These are phyloP conservation scores for Leptarthrus brevirostris DNA, from an alignment of 2,888 invertebrate genomes.

Conservation along the genomic window DNA sequence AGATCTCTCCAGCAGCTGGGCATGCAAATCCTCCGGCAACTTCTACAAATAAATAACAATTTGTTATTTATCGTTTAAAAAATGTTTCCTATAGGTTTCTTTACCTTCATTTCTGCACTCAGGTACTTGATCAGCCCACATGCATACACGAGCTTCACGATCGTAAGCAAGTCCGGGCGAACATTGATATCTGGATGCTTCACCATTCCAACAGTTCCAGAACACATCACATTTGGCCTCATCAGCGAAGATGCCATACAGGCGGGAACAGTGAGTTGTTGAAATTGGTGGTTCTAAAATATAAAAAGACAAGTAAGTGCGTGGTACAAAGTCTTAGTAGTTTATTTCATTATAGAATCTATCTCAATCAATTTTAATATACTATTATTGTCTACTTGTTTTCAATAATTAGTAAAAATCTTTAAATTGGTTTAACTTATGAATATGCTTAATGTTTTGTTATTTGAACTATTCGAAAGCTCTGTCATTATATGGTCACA, in stretches of 20 bases:
- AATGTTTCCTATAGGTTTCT: too few species aligned
- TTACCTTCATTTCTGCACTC: conserved; percentile 90
- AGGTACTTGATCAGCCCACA: conserved; percentile 96
- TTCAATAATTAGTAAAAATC: too few species aligned
- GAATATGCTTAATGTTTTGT: too few species aligned
- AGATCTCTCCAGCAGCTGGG: conserved; percentile 84
- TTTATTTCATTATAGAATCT: background rate
- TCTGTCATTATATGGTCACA: too few species aligned
- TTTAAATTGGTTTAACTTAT: too few species aligned
- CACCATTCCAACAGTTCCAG: conserved; percentile 98
- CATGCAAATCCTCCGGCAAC: conserved; percentile 91
- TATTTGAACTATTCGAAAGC: too few species aligned
- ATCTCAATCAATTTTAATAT: too few species aligned
- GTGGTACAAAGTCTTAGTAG: too few species aligned
- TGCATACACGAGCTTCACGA: conserved; percentile 91
- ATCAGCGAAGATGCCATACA: conserved; percentile 94
- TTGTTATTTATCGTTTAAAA: too few species aligned
- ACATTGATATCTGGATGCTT: conserved; percentile 93
- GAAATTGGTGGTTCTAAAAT: conserved; percentile 82
- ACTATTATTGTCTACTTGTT: too few species aligned
- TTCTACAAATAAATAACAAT: conserved; percentile 78
- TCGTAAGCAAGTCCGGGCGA: conserved; percentile 95
- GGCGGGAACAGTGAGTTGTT: conserved; percentile 84
- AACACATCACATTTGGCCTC: conserved; percentile 89
- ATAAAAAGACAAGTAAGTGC: too few species aligned